Percentiles rank a stretch among this genome's conserved stretches.
Conservation (phyloP, 2,113 vertebrate species). For the Periophthalmodon schlosseri region DNA sequence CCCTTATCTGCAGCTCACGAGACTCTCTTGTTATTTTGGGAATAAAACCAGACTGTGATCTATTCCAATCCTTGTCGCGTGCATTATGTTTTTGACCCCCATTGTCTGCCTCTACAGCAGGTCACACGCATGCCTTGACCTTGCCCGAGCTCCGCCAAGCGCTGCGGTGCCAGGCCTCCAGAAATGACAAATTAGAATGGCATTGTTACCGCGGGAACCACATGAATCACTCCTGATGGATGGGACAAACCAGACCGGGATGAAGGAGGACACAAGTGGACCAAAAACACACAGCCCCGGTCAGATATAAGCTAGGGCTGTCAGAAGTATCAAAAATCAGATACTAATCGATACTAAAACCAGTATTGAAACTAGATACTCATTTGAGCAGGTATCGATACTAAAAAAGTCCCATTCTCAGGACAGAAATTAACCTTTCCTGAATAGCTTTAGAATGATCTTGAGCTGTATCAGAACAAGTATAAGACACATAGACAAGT, state of each 20-base stretch:
- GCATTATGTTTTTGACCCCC: constrained; percentile 40
- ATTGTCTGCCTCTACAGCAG: constrained; percentile 44
- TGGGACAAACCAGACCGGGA: constrained; percentile 24
- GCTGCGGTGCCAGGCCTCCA: constrained; percentile 47
- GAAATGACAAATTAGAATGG: constrained; percentile 67
- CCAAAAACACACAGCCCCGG: constrained; percentile 18
- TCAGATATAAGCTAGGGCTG: constrained; percentile 30
- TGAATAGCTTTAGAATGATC: too few species aligned
- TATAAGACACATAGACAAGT: too few species aligned
- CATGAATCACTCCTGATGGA: constrained; percentile 56
- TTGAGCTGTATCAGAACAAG: too few species aligned
- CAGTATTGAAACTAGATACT: too few species aligned
- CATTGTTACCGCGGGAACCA: constrained; percentile 42
- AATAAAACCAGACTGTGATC: constrained; percentile 43
- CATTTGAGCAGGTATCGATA: too few species aligned
- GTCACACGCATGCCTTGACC: constrained; percentile 49
- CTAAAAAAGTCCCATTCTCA: too few species aligned
- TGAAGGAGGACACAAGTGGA: constrained; percentile 8
- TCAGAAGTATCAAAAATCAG: too few species aligned
- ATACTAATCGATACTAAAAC: too few species aligned
- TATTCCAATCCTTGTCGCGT: constrained; percentile 48
- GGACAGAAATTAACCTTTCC: too few species aligned
- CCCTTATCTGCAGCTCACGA: background rate
- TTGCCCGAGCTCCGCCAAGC: constrained; percentile 40
- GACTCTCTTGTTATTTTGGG: constrained; percentile 7